Evolutionary conservation across 2,888 invertebrate species (phyloP).

Genomic region (Synanthedon myopaeformis): DNA sequence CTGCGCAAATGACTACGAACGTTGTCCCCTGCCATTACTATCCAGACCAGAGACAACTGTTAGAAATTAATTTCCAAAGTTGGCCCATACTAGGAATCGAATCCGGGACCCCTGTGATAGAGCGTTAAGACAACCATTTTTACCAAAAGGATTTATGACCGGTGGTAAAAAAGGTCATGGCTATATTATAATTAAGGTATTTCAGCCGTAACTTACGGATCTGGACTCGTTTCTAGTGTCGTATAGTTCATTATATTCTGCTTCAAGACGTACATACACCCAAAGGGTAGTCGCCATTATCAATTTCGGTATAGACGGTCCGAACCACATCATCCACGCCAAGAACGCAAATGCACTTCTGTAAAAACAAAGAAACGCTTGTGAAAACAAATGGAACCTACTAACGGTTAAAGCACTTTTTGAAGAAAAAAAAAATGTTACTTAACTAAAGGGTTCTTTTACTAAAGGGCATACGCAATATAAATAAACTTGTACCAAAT

Average conservation of each 20-base stretch:
- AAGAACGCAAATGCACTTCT: slow-evolving; percentile 77
- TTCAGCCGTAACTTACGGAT: slow-evolving; percentile 37
- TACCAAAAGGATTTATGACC: too few relatives aligned
- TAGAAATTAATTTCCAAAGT: neutral
- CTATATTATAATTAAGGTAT: neutral
- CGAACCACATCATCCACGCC: slow-evolving; percentile 87
- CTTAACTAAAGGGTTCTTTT: neutral
- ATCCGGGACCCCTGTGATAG: neutral
- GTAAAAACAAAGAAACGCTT: slow-evolving; percentile 9
- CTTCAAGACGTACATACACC: slow-evolving; percentile 81
- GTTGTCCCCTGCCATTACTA: too few relatives aligned
- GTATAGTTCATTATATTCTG: slow-evolving; percentile 73
- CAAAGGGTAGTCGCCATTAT: slow-evolving; percentile 83
- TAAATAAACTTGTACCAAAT: too few relatives aligned
- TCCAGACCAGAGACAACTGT: too few relatives aligned
- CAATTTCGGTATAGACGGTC: slow-evolving; percentile 83
- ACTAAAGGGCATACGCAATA: too few relatives aligned
- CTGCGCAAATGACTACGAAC: too few relatives aligned
- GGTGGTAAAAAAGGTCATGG: neutral
- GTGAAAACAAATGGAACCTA: too few relatives aligned
- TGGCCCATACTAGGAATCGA: neutral
- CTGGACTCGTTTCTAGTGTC: slow-evolving; percentile 41
- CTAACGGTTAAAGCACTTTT: neutral
- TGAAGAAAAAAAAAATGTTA: neutral
- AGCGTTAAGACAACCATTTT: too few relatives aligned